Percentiles rank a stretch among this genome's conserved stretches.
These are phyloP conservation scores for Parthenolecanium corni DNA, from an alignment of 2,888 invertebrate genomes.

Conservation along the genomic window DNA sequence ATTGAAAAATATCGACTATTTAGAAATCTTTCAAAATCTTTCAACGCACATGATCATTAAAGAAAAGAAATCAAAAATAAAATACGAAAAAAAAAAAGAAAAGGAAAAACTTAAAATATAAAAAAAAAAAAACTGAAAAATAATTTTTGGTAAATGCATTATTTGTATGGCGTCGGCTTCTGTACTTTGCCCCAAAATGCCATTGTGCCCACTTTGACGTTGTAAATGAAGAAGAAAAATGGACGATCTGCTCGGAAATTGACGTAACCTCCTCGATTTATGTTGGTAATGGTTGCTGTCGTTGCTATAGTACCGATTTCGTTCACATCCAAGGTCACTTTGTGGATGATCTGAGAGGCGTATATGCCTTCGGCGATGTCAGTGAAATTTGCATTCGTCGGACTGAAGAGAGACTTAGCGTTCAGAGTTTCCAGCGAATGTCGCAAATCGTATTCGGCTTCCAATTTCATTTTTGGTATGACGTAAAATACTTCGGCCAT, in stretches of 20 bases:
- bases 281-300: constrained; percentile 39
- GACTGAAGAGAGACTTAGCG: constrained; percentile 51
- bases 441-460: constrained; percentile 47
- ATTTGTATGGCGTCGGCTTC: constrained; percentile 29
- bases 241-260: constrained; percentile 40
- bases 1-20: not conserved
- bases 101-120: constrained; percentile 1
- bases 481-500: constrained; percentile 31
- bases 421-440: constrained; percentile 48
- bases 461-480: constrained; percentile 60
- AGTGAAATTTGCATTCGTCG: constrained; percentile 49
- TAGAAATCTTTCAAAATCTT: no score
- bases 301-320: constrained; percentile 45
- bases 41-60: no score
- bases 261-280: constrained; percentile 39
- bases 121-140: constrained; percentile 11
- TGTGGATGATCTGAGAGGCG: constrained; percentile 40
- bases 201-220: constrained; percentile 39
- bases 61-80: no score
- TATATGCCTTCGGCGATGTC: constrained; percentile 32
- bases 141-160: not conserved
- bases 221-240: constrained; percentile 42
- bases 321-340: constrained; percentile 41
- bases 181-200: constrained; percentile 41
- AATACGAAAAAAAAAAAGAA: not conserved